Conservation (phyloP, 2,113 vertebrate species). For the Limnothrissa miodon region DNA sequence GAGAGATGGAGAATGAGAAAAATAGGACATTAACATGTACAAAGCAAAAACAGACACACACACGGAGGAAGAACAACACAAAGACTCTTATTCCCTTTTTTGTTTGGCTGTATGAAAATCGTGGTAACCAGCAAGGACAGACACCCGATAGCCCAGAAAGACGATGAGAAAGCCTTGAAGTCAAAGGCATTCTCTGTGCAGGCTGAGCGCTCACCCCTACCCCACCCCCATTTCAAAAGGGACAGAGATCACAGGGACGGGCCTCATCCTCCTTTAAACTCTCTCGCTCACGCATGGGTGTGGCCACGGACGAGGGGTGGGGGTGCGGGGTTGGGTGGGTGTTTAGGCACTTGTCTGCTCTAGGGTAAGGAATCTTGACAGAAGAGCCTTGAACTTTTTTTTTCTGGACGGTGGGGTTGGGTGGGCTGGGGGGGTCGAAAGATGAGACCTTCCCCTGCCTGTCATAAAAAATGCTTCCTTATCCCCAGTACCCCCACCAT, state of each 20-base stretch:
- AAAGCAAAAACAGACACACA: not conserved
- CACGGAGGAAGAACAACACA: conserved; percentile 58
- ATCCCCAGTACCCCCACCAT: conserved; percentile 64
- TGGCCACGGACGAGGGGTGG: conserved; percentile 10
- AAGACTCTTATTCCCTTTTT: conserved; percentile 74
- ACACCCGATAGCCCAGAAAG: conserved; percentile 88
- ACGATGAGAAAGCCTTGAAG: conserved; percentile 85
- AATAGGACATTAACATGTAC: not conserved
- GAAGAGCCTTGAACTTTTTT: conserved; percentile 92
- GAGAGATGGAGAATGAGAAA: not conserved
- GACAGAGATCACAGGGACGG: conserved; percentile 85
- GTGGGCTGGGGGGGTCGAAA: conserved; percentile 68
- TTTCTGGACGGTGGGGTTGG: conserved; percentile 63
- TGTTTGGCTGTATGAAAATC: conserved; percentile 83
- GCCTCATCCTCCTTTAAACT: conserved; percentile 81
- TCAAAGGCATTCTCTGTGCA: conserved; percentile 85
- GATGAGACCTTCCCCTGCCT: conserved; percentile 87
- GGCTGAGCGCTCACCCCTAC: conserved; percentile 46
- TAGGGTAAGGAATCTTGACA: conserved; percentile 68
- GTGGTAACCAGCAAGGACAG: conserved; percentile 85
- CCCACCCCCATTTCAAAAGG: conserved; percentile 73
- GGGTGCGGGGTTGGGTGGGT: conserved; percentile 78
- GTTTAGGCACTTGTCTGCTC: conserved; percentile 38
- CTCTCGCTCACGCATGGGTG: conserved; percentile 67
- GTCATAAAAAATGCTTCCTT: conserved; percentile 88